Conservation (phyloP, 2,797 vertebrate genomes). For the Naso thynnoides region DNA sequence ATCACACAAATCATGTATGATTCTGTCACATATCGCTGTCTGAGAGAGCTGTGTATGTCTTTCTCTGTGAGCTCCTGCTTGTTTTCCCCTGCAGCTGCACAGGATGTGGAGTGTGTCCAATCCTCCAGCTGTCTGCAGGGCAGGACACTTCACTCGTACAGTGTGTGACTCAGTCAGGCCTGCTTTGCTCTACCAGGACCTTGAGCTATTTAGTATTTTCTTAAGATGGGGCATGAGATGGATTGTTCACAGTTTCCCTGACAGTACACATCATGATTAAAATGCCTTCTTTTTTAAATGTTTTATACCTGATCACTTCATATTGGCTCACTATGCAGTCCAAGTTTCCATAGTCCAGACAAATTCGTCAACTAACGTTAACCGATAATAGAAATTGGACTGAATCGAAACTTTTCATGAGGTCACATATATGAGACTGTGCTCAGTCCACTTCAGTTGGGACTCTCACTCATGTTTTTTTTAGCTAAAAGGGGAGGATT, state of each 20-base stretch:
- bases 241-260: background rate
- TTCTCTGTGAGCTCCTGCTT: slow-evolving; percentile 34
- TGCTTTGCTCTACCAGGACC: slow-evolving; percentile 40
- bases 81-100: slow-evolving; percentile 69
- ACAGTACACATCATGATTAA: background rate
- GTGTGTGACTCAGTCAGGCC: slow-evolving; percentile 68
- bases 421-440: background rate
- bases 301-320: background rate
- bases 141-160: slow-evolving; percentile 72
- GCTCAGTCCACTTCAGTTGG: slow-evolving; percentile 1
- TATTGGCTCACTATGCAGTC: background rate
- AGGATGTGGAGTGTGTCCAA: slow-evolving; percentile 69
- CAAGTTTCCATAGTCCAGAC: background rate
- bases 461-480: slow-evolving; percentile 46
- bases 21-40: background rate
- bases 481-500: slow-evolving; percentile 35
- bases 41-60: slow-evolving; percentile 9
- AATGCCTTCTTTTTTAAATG: background rate
- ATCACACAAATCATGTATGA: background rate
- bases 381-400: background rate
- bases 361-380: background rate
- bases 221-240: slow-evolving; percentile 14
- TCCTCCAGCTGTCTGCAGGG: slow-evolving; percentile 66
- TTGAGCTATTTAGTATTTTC: slow-evolving; percentile 33
- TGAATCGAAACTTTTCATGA: background rate